Conservation (phyloP, 2,888 invertebrate genomes). For the Deladenus siricidicola region DNA sequence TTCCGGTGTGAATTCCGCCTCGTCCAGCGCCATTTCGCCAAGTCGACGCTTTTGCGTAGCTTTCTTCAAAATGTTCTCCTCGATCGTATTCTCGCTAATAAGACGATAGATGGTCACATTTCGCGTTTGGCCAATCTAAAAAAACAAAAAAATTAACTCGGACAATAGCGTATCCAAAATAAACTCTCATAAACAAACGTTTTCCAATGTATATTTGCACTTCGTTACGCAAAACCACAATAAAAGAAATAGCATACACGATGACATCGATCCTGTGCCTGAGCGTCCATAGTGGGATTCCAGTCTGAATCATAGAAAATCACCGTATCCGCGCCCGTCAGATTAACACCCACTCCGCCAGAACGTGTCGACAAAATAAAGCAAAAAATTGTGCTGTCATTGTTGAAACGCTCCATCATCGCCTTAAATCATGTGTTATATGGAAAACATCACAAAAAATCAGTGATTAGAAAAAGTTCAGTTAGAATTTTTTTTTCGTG, state of each 20-base stretch:
- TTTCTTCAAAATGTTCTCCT: slow-evolving; percentile 97
- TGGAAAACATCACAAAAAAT: not conserved
- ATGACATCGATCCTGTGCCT: slow-evolving; percentile 76
- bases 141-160: not conserved
- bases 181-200: no score
- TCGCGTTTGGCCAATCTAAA: slow-evolving; percentile 90
- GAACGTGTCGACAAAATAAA: slow-evolving; percentile 95
- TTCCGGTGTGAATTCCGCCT: slow-evolving; percentile 93
- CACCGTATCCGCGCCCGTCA: slow-evolving; percentile 97
- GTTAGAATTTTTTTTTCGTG: no score
- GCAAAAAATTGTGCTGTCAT: slow-evolving; percentile 83
- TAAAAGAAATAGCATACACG: slow-evolving; percentile 32
- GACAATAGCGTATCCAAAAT: not conserved
- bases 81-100: slow-evolving; percentile 90
- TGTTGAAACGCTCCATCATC: slow-evolving; percentile 93
- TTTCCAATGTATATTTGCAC: no score
- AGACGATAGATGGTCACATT: slow-evolving; percentile 96
- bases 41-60: slow-evolving; percentile 92
- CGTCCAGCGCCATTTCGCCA: slow-evolving; percentile 93
- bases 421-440: slow-evolving; percentile 59
- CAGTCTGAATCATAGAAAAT: slow-evolving; percentile 87
- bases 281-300: slow-evolving; percentile 92
- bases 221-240: no score
- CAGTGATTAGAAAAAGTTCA: no score
- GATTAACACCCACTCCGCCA: slow-evolving; percentile 85